Evolutionary conservation across 2,888 invertebrate genomes (phyloP).

Genomic region (Patella ulyssiponensis): DNA sequence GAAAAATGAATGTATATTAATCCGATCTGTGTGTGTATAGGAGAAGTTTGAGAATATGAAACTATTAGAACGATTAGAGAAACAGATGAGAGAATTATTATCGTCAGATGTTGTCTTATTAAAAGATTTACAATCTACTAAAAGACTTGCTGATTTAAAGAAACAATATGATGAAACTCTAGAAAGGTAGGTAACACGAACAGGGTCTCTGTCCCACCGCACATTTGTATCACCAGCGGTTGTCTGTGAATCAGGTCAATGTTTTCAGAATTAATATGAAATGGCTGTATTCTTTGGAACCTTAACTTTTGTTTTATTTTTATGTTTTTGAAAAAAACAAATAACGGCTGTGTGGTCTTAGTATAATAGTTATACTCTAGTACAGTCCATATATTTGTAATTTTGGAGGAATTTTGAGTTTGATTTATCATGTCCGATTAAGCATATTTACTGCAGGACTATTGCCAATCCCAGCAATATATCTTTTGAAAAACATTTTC

Average conservation of each 20-base stretch:
- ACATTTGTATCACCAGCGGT: background rate
- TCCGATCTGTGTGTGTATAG: constrained; percentile 37
- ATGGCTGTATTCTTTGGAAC: background rate
- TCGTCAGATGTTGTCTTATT: constrained; percentile 68
- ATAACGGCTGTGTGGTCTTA: too few relatives aligned
- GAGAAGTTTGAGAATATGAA: constrained; percentile 66
- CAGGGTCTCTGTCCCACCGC: too few relatives aligned
- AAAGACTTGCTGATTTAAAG: constrained; percentile 69
- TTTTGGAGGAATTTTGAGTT: too few relatives aligned
- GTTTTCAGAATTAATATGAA: background rate
- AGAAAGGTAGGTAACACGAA: constrained; percentile 58
- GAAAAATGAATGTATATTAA: too few relatives aligned
- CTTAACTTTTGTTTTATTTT: background rate
- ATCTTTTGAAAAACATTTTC: background rate
- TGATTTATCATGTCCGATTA: too few relatives aligned
- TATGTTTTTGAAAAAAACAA: too few relatives aligned
- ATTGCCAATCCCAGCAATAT: background rate
- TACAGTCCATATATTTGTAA: too few relatives aligned
- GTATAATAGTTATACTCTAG: background rate
- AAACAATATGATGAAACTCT: constrained; percentile 71
- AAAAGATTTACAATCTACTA: constrained; percentile 67
- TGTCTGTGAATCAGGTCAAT: too few relatives aligned
- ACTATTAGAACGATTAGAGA: constrained; percentile 58
- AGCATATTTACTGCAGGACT: too few relatives aligned
- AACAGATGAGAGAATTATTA: constrained; percentile 63